Evolutionary conservation across 1,140 invertebrate species (phyloP).

Genomic region (Aleiodes sp.): DNA sequence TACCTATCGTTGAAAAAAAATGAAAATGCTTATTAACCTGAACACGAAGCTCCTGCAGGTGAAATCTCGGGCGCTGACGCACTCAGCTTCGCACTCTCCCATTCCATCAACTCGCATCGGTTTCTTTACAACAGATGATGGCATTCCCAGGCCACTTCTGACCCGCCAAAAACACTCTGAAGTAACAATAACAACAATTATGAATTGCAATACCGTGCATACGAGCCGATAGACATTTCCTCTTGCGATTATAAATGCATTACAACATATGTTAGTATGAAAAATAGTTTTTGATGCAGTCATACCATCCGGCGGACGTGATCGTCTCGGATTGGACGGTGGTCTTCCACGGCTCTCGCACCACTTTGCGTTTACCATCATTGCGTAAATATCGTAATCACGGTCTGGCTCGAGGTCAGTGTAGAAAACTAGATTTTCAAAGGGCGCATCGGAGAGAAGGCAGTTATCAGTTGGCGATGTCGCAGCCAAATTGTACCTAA

Average conservation of each 20-base stretch:
- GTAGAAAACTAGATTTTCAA: slow-evolving; percentile 75
- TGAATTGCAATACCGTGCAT: slow-evolving; percentile 18
- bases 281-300: slow-evolving; percentile 16
- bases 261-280: slow-evolving; percentile 5
- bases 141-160: slow-evolving; percentile 75
- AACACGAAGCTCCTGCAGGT: slow-evolving; percentile 82
- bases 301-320: slow-evolving; percentile 47
- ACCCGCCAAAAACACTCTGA: slow-evolving; percentile 84
- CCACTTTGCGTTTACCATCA: slow-evolving; percentile 64
- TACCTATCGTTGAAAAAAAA: too few relatives aligned
- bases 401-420: slow-evolving; percentile 77
- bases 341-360: slow-evolving; percentile 36
- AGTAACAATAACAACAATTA: slow-evolving; percentile 46
- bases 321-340: slow-evolving; percentile 27
- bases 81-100: slow-evolving; percentile 80
- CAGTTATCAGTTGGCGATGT: slow-evolving; percentile 74
- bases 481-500: slow-evolving; percentile 60
- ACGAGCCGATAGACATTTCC: neutral
- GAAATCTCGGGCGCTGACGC: slow-evolving; percentile 73
- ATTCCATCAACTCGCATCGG: slow-evolving; percentile 73
- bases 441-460: slow-evolving; percentile 74
- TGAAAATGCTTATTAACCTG: slow-evolving; percentile 69
- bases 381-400: slow-evolving; percentile 82
- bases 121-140: slow-evolving; percentile 70
- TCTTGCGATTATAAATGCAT: slow-evolving; percentile 16